Evolutionary conservation across 1,140 invertebrate genomes (phyloP).

Genomic region (Zaprionus inermis): DNA sequence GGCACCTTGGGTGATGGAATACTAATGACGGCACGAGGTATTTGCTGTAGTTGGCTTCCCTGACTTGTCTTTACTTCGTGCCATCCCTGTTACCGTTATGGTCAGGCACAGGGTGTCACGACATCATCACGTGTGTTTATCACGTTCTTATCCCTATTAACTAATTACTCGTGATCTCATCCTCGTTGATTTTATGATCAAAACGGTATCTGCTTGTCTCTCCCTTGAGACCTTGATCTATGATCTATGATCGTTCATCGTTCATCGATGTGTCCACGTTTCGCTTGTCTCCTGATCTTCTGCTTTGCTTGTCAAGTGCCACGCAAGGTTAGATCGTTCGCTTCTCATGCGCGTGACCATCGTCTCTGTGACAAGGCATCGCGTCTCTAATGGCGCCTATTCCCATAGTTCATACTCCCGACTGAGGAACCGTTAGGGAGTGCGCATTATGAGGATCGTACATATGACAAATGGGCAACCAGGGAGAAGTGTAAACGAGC

Average conservation of each 20-base stretch:
- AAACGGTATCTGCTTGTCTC: constrained; percentile 23
- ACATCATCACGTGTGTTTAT: constrained; percentile 16
- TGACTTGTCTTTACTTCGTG: background rate
- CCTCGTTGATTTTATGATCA: constrained; percentile 42
- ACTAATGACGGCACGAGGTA: constrained; percentile 4
- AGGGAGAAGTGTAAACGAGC: constrained; percentile 20
- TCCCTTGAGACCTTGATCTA: constrained; percentile 43
- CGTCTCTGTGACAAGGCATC: background rate
- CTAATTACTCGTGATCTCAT: constrained; percentile 66
- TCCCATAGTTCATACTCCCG: constrained; percentile 56
- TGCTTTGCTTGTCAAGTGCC: constrained; percentile 53
- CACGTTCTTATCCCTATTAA: constrained; percentile 41
- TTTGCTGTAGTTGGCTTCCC: background rate
- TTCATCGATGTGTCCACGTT: constrained; percentile 60
- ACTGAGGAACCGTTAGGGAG: constrained; percentile 40
- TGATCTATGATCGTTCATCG: constrained; percentile 37
- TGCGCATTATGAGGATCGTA: constrained; percentile 37
- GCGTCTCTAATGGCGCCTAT: constrained; percentile 56
- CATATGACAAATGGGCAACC: constrained; percentile 59
- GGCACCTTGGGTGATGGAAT: background rate
- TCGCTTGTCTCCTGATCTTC: constrained; percentile 6
- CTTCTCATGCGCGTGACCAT: constrained; percentile 47
- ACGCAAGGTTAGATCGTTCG: constrained; percentile 57
- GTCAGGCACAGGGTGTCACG: constrained; percentile 47
- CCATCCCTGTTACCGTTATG: background rate